These are phyloP conservation scores for Gerosis bhagava DNA, from an alignment of 2,888 invertebrate species.

Conservation along the genomic window DNA sequence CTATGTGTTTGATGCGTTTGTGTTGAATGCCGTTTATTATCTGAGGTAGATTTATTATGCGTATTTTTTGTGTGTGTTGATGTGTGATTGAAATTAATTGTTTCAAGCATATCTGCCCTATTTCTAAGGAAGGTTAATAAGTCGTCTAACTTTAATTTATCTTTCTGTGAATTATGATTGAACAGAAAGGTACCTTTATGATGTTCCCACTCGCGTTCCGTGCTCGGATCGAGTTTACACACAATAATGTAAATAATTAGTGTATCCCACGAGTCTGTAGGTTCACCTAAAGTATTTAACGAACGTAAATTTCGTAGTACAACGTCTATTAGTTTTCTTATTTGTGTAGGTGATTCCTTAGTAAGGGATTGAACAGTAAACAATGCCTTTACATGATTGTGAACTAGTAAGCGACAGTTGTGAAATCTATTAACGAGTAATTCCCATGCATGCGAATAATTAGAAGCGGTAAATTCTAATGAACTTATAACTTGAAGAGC, in stretches of 20 bases:
- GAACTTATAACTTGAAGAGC: slow-evolving; percentile 26
- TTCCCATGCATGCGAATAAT: slow-evolving; percentile 24
- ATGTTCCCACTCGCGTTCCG: slow-evolving; percentile 25
- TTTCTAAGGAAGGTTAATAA: slow-evolving; percentile 20
- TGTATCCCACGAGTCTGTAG: slow-evolving; percentile 22
- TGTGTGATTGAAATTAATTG: neutral
- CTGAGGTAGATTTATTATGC: neutral
- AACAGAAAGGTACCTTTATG: slow-evolving; percentile 1
- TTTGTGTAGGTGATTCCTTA: slow-evolving; percentile 16
- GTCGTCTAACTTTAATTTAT: slow-evolving; percentile 2
- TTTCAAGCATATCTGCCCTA: slow-evolving; percentile 13
- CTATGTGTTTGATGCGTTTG: slow-evolving; percentile 2
- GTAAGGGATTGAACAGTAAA: slow-evolving; percentile 6
- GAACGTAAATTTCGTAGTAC: slow-evolving; percentile 15
- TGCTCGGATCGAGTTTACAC: slow-evolving; percentile 25
- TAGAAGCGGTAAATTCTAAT: slow-evolving; percentile 21
- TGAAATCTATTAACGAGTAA: slow-evolving; percentile 19
- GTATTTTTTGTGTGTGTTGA: too few species aligned
- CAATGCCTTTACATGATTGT: slow-evolving; percentile 23
- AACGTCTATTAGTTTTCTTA: slow-evolving; percentile 17
- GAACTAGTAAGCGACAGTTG: slow-evolving; percentile 17
- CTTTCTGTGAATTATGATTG: neutral
- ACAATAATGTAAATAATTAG: slow-evolving; percentile 23
- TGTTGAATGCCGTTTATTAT: neutral
- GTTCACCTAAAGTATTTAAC: neutral